Evolutionary conservation across 2,113 vertebrate genomes (phyloP).

Genomic region (Psammodynastes pulverulentus): DNA sequence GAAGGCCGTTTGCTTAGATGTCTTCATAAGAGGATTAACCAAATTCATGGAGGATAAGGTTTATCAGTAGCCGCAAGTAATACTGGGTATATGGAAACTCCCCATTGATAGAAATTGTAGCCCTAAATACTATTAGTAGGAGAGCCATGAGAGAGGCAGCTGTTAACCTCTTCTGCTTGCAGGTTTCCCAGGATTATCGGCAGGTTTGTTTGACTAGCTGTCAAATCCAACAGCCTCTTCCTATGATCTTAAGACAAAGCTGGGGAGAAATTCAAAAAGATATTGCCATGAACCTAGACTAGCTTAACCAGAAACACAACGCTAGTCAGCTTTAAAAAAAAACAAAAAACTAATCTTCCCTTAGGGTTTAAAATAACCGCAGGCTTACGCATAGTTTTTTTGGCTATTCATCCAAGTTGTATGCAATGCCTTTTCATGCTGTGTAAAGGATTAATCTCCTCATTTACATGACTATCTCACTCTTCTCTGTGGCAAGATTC

Average conservation of each 20-base stretch:
- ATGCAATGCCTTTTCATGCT: neutral
- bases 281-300: neutral
- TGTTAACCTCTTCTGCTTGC: neutral
- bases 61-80: neutral
- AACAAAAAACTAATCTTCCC: rapidly evolving
- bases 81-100: neutral
- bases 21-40: neutral
- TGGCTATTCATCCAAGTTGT: neutral
- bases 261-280: neutral
- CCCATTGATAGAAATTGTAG: neutral
- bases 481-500: neutral
- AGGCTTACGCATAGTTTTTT: neutral
- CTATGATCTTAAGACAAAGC: neutral
- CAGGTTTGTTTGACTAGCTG: neutral
- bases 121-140: neutral
- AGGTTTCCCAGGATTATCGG: neutral
- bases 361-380: neutral
- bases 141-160: neutral
- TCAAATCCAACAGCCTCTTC: neutral
- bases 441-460: neutral
- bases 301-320: conserved; percentile 2
- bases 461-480: neutral
- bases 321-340: neutral
- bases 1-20: neutral
- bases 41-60: neutral